Percentiles rank a stretch among this genome's conserved stretches.
Evolutionary conservation across 1,140 invertebrate species (phyloP).

Genomic region (Helicoverpa zea): DNA sequence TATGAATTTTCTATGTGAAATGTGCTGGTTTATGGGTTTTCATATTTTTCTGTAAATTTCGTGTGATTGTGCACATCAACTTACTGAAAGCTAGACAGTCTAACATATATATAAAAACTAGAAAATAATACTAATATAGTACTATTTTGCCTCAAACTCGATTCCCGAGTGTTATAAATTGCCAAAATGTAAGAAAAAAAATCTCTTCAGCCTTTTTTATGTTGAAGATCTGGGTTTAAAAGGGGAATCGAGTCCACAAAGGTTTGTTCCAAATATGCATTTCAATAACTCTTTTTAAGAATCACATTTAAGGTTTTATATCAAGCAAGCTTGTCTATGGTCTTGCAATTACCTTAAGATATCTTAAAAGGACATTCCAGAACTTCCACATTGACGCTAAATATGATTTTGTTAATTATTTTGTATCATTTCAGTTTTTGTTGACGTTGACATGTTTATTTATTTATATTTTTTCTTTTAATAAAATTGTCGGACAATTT

Average conservation of each 20-base stretch:
- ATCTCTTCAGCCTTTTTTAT: not conserved
- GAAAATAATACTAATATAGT: not conserved
- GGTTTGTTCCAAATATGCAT: slow-evolving; percentile 51
- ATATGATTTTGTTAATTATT: slow-evolving; percentile 53
- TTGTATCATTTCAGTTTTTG: slow-evolving; percentile 53
- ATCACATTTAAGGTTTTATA: slow-evolving; percentile 55
- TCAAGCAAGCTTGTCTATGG: slow-evolving; percentile 3
- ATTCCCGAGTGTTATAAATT: not conserved
- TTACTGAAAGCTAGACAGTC: not conserved
- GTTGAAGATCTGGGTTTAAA: not conserved
- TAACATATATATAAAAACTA: not conserved
- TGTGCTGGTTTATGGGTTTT: not conserved
- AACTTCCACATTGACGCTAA: slow-evolving; percentile 30
- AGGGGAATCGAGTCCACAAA: not conserved
- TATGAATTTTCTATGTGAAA: slow-evolving; percentile 19
- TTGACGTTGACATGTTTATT: slow-evolving; percentile 56
- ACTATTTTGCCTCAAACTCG: not conserved
- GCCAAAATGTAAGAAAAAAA: too few relatives aligned
- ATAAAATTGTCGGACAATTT: slow-evolving; percentile 63
- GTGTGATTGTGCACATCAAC: too few relatives aligned
- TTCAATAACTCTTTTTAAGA: slow-evolving; percentile 53
- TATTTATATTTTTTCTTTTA: slow-evolving; percentile 63
- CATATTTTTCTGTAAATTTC: not conserved
- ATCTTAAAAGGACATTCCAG: slow-evolving; percentile 62
- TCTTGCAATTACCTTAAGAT: slow-evolving; percentile 44